Percentiles rank a stretch among this genome's conserved stretches.
Evolutionary conservation across 2,888 invertebrate genomes (phyloP).

Genomic region (Cryptus armator): DNA sequence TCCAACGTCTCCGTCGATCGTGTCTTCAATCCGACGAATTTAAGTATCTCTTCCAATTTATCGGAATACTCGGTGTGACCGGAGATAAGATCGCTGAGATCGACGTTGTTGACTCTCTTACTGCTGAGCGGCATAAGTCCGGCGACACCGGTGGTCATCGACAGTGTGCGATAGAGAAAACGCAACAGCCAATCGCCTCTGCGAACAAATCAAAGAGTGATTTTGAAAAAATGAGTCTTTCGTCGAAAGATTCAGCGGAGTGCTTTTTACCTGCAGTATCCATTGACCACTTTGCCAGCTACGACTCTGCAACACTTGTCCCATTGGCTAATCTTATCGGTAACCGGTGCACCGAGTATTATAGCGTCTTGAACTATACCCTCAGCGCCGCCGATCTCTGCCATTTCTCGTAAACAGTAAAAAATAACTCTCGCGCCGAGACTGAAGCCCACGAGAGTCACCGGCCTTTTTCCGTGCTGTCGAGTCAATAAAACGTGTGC

Average conservation of each 20-base stretch:
- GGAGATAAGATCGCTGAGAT: slow-evolving; percentile 86
- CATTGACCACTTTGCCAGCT: slow-evolving; percentile 89
- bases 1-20: slow-evolving; percentile 73
- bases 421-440: slow-evolving; percentile 90
- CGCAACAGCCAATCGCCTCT: slow-evolving; percentile 89
- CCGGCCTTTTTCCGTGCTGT: slow-evolving; percentile 88
- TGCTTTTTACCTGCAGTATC: slow-evolving; percentile 87
- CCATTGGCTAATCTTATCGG: slow-evolving; percentile 87
- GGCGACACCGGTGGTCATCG: slow-evolving; percentile 87
- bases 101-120: slow-evolving; percentile 87
- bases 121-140: slow-evolving; percentile 87
- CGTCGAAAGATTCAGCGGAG: neutral
- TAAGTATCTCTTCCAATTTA: slow-evolving; percentile 86
- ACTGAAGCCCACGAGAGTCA: slow-evolving; percentile 89
- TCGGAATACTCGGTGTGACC: slow-evolving; percentile 88
- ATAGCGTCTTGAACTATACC: slow-evolving; percentile 89
- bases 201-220: slow-evolving; percentile 64
- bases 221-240: too few relatives aligned
- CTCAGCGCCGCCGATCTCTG: slow-evolving; percentile 85
- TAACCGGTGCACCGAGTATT: slow-evolving; percentile 88
- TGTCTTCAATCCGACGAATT: slow-evolving; percentile 81
- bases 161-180: slow-evolving; percentile 89
- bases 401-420: slow-evolving; percentile 87
- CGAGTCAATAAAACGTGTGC: slow-evolving; percentile 88
- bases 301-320: slow-evolving; percentile 86